Evolutionary conservation across 92 coral and sea anemone species (phyloP), one percentile per base, ranked within the genome.

Genomic region (Chrysogorgia sp.): DNA sequence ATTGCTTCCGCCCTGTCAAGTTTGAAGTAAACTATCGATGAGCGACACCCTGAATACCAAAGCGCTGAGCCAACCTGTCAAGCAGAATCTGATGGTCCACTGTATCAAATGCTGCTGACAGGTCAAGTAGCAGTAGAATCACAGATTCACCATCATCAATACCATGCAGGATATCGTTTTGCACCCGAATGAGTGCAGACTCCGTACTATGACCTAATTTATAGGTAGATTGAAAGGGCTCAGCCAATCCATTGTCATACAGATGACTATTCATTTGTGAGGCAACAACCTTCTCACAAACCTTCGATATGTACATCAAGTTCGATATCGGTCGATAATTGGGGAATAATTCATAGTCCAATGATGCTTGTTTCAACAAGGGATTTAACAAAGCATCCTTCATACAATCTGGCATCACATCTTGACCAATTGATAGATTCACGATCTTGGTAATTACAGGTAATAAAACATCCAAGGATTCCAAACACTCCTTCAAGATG

Each of bases 301-400:
- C 10, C 63, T 82, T 82, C 21, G 82, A 75, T 45, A 64, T 47
- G 35, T 60, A 82, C 58, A 28, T 74, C 15, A 63, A 22, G 43
- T 82, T 82, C 66, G 86, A 82, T 34, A 63, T 82, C 1, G 82
- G 86, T 48, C 82, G 61, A 63, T 60, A 75, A 55, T 75, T 61
- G 12, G 19, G 52, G 17, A 63, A 52, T 26, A 69, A 48, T 74
- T 75, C 82, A 58, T 50, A 12, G 74, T 45, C 75, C 63, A 82
- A 31, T 50, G 82, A 82, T 34, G 82, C 37, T 57, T 74, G 71
- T 55, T 82, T 82, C 48, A 74, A 48, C 55, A 45, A 22, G 23
- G 85, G 74, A 60, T 69, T 48, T 23, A 71, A 28, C 45, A 70
- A 3, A 43, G 85, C 81, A 22, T 71, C 66, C 35, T 81, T 81